These are phyloP conservation scores for Chaetophractus vellerosus DNA, from an alignment of 2,797 vertebrate species.

Conservation along the genomic window DNA sequence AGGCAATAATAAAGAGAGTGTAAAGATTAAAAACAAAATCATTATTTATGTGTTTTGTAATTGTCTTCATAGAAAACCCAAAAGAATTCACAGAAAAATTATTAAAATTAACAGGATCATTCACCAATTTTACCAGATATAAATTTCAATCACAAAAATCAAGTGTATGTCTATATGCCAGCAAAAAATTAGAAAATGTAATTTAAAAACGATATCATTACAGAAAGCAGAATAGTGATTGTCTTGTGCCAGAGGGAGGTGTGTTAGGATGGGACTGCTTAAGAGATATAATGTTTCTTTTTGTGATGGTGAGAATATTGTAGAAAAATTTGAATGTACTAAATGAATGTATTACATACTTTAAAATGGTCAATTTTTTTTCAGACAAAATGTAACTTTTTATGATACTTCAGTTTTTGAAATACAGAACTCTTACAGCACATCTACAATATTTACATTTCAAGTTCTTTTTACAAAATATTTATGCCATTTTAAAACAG, in stretches of 20 bases:
- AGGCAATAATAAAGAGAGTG: background rate
- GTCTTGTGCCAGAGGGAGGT: too few relatives aligned
- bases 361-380: too few relatives aligned
- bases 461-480: slow-evolving; percentile 85
- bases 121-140: background rate
- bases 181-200: slow-evolving; percentile 19
- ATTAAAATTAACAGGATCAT: background rate
- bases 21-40: background rate
- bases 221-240: too few relatives aligned
- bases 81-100: background rate
- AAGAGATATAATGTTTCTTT: too few relatives aligned
- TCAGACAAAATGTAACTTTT: too few relatives aligned
- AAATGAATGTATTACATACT: too few relatives aligned
- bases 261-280: too few relatives aligned
- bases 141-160: background rate
- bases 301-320: too few relatives aligned
- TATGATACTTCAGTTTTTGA: slow-evolving; percentile 81
- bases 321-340: too few relatives aligned
- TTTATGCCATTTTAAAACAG: slow-evolving; percentile 77
- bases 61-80: background rate
- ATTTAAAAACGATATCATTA: background rate
- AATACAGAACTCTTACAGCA: slow-evolving; percentile 85
- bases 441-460: slow-evolving; percentile 86
- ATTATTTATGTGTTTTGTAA: background rate
- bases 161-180: background rate